Percentiles rank a stretch among this genome's conserved stretches.
Conservation (phyloP, 1,140 invertebrate genomes). For the Anastrepha obliqua region DNA sequence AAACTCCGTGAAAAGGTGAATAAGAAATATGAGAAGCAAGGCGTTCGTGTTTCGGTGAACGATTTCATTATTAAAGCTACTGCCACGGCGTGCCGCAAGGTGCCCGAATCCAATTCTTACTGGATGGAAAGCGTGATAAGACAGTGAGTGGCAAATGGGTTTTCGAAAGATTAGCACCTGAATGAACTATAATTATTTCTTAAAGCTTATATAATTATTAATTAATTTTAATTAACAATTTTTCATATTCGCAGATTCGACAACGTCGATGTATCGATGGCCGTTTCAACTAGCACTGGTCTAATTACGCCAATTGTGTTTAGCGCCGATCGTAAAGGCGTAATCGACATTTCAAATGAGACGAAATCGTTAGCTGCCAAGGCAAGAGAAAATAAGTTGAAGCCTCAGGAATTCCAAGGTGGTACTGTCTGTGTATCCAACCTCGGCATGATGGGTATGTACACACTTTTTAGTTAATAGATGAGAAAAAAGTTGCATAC, state of each 20-base stretch:
- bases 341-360: constrained; percentile 90
- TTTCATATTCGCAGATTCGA: constrained; percentile 79
- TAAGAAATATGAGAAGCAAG: constrained; percentile 86
- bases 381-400: constrained; percentile 94
- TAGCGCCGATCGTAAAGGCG: constrained; percentile 93
- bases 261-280: constrained; percentile 96
- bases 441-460: constrained; percentile 95
- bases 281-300: constrained; percentile 96
- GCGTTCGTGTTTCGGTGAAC: constrained; percentile 93
- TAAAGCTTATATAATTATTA: constrained; percentile 8
- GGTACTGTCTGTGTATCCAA: constrained; percentile 93
- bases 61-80: constrained; percentile 98
- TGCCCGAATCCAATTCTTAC: constrained; percentile 96
- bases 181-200: constrained; percentile 16
- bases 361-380: constrained; percentile 91
- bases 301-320: constrained; percentile 99
- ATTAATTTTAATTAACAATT: background rate
- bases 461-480: too few relatives aligned
- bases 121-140: constrained; percentile 97
- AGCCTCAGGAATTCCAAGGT: constrained; percentile 98
- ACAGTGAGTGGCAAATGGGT: constrained; percentile 81
- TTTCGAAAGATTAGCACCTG: background rate
- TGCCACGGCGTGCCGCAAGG: constrained; percentile 91
- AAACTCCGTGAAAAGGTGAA: constrained; percentile 83
- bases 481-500: too few relatives aligned